Base-by-base conservation (phyloP, 2,888 invertebrate genomes). In the Plagodis dolabraria region DNA sequence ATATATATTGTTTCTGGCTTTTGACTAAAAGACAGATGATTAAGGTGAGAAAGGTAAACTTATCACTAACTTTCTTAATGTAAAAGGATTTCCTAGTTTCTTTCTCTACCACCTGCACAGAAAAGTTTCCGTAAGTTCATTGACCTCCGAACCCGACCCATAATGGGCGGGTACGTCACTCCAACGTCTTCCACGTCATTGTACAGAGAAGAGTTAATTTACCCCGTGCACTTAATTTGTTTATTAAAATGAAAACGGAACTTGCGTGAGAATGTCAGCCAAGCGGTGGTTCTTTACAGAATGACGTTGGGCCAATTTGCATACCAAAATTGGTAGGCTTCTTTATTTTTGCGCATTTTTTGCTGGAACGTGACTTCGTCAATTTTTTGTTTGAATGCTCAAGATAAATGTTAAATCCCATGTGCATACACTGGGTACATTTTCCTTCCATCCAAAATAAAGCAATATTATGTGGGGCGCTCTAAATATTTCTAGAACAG, bases 81-180 rank as follows among this genome's bases (percentile, higher is more conserved):
- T 22, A 22, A 22, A 22, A 22, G 22, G 22, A 22, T 22, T 22
- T 22, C 22, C 22, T 22, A 22, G 22, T 22, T 22, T 22, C 22
- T 22, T 22, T 22, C 22, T 22, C 22, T 22, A 22, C 22, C 22
- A 22, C 22, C 22, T 22, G 22, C 22, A 22, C 22, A 22, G 22
- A 22, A 22, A 49, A 42, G 49, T 22, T 43, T 12, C 47, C 67
- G 71, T 67, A 65, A 69, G 83, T 72, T 70, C 73, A 48, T 42
- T 57, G 78, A 85, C 83, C 88, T 80, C 72, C 75, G 72, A 78
- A 81, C 82, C 71, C 68, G 62, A 64, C 69, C 40, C 58, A 72
- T 88, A 87, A 89, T 88, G 82, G 82, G 75, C 70, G 79, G 80
- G 65, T 84, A 79, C 87, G 87, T 89, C 90, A 88, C 76, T 86